Conservation (phyloP, 2,888 invertebrate species). For the Scaptomyza flava region DNA sequence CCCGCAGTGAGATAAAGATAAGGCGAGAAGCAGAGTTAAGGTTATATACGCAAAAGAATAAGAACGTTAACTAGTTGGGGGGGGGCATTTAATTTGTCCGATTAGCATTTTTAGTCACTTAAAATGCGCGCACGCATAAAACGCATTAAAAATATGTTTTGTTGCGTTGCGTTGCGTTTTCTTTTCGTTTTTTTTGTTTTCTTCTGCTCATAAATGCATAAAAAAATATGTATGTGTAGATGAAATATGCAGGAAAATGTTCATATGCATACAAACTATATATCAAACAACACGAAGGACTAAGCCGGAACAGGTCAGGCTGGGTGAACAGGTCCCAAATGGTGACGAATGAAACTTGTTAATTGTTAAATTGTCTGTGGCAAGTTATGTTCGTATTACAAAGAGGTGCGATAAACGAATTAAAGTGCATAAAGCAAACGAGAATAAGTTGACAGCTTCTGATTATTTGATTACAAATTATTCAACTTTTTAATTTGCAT, state of each 20-base stretch:
- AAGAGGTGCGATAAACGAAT: constrained; percentile 43
- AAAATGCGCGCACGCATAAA: constrained; percentile 79
- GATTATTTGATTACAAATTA: constrained; percentile 8
- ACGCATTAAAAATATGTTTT: constrained; percentile 74
- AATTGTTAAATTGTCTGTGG: constrained; percentile 45
- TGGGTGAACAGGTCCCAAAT: constrained; percentile 4
- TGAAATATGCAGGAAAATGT: constrained; percentile 60
- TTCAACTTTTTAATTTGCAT: constrained; percentile 4
- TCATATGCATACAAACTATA: constrained; percentile 29
- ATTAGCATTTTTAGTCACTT: constrained; percentile 77
- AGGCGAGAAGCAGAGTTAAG: constrained; percentile 4
- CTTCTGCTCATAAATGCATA: constrained; percentile 44
- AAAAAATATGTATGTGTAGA: constrained; percentile 36
- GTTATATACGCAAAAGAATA: too few species aligned
- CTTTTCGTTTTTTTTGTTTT: constrained; percentile 8
- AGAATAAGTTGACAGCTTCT: not conserved
- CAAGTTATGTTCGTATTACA: constrained; percentile 3
- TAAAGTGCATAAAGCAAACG: constrained; percentile 2
- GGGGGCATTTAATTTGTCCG: constrained; percentile 74
- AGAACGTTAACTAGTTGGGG: not conserved
- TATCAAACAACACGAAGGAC: constrained; percentile 41
- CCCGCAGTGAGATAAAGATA: constrained; percentile 6
- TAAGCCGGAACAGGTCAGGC: constrained; percentile 3
- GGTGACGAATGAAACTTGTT: constrained; percentile 51
- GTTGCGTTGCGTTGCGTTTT: constrained; percentile 18